Conservation (phyloP, 2,888 invertebrate genomes). For the Chrysolina americana region DNA sequence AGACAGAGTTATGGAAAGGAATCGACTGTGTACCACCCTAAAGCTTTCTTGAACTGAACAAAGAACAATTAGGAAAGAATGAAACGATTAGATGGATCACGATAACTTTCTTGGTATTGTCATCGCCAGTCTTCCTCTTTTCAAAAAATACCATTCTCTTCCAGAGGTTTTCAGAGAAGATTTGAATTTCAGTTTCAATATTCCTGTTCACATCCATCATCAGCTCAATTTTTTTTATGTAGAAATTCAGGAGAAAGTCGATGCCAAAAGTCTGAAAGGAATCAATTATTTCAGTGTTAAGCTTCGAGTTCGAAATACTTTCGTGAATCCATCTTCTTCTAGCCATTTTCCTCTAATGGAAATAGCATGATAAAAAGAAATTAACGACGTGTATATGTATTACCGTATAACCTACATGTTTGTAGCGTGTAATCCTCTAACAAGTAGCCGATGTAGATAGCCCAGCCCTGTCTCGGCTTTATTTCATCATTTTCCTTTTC, state of each 20-base stretch:
- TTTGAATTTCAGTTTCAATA: neutral
- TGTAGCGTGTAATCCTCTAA: neutral
- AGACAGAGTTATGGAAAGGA: too few relatives aligned
- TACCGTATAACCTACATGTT: neutral
- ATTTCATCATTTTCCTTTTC: neutral
- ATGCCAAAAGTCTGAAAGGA: neutral
- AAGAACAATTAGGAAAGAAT: too few relatives aligned
- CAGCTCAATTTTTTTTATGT: too few relatives aligned
- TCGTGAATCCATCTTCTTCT: neutral
- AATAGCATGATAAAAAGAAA: conserved; percentile 2
- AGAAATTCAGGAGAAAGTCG: too few relatives aligned
- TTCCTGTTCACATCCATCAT: neutral
- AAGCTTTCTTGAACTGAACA: too few relatives aligned
- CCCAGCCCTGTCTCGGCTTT: conserved; percentile 3
- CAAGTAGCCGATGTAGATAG: neutral
- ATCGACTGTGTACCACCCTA: too few relatives aligned
- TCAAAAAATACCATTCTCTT: too few relatives aligned
- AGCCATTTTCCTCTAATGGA: neutral
- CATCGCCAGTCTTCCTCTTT: too few relatives aligned
- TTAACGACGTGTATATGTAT: conserved; percentile 13
- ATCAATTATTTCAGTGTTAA: neutral
- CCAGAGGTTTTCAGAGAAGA: too few relatives aligned
- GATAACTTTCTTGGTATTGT: too few relatives aligned
- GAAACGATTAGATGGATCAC: too few relatives aligned
- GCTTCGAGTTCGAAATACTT: neutral